Conservation (phyloP, 92 coral and sea anemone species). For the Isaurus tuberculatus region DNA sequence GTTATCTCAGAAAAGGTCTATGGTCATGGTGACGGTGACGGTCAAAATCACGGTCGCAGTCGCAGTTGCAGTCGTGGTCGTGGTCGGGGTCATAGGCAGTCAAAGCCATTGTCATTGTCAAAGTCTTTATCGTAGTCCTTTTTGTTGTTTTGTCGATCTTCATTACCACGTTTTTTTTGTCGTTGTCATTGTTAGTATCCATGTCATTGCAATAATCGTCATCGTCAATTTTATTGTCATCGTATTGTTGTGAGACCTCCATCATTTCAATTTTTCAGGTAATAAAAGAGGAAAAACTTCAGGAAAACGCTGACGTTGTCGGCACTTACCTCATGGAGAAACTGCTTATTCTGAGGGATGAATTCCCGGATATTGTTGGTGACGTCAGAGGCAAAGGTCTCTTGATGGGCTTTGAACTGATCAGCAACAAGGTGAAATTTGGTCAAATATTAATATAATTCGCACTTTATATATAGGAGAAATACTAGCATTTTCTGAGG, state of each 20-base stretch:
- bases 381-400: constrained; percentile 66
- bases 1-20: no score
- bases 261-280: constrained; percentile 24
- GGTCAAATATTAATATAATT: background rate
- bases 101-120: no score
- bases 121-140: no score
- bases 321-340: constrained; percentile 54
- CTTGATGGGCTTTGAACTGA: constrained; percentile 58
- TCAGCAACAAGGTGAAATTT: constrained; percentile 47
- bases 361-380: constrained; percentile 64
- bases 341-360: constrained; percentile 48
- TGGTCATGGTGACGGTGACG: no score
- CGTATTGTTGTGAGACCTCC: background rate
- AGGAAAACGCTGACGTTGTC: constrained; percentile 37
- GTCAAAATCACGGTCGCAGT: no score
- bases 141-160: no score
- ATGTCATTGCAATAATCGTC: background rate
- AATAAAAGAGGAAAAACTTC: constrained; percentile 58
- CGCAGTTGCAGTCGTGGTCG: no score
- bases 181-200: background rate
- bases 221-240: background rate
- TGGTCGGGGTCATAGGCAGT: no score
- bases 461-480: background rate
- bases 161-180: no score
- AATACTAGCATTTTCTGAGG: background rate